Percentiles rank a stretch among this genome's conserved stretches.
Evolutionary conservation across 2,797 vertebrate genomes (phyloP).

Genomic region (Semaprochilodus insignis): DNA sequence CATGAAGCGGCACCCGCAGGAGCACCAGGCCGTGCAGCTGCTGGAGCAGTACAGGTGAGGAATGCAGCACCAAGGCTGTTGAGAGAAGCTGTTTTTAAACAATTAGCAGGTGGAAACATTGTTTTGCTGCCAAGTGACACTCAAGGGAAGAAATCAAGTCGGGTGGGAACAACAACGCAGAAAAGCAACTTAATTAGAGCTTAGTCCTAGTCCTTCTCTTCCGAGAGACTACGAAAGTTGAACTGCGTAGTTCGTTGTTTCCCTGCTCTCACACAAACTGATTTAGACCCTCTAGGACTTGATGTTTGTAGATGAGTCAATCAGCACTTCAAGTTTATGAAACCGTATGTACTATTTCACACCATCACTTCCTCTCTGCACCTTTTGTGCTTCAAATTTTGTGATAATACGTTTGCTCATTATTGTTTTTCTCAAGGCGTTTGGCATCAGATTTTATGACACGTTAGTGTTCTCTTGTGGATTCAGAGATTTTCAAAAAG

Average conservation of each 20-base stretch:
- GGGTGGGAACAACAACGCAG: neutral
- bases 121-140: neutral
- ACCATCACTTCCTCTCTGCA: no score
- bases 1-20: slow-evolving; percentile 88
- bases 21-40: slow-evolving; percentile 87
- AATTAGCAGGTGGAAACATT: neutral
- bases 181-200: neutral
- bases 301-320: neutral
- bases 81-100: neutral
- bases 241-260: neutral
- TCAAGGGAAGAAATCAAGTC: no score
- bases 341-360: no score
- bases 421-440: no score
- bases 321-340: neutral
- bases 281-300: neutral
- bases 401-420: neutral
- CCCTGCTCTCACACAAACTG: neutral
- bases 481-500: no score
- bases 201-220: neutral
- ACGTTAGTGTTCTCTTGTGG: no score
- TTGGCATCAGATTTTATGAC: no score
- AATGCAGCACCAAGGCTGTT: neutral
- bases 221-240: neutral
- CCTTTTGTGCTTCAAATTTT: neutral
- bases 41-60: slow-evolving; percentile 89